Evolutionary conservation across 2,113 vertebrate genomes (phyloP).

Genomic region (Cyprinodon brontotheroides): DNA sequence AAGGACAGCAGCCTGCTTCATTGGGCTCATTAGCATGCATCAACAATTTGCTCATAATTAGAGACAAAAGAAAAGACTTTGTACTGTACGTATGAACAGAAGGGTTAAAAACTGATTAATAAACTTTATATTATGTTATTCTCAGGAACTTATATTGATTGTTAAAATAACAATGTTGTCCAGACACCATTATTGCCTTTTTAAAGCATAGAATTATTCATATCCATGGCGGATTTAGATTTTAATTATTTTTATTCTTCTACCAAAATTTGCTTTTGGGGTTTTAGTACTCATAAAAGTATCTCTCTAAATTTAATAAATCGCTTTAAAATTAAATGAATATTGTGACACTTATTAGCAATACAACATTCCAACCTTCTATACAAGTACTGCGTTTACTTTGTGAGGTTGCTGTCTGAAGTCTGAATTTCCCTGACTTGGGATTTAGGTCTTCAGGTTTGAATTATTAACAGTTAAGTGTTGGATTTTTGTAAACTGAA

Average conservation of each 20-base stretch:
- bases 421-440: too few relatives aligned
- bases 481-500: too few relatives aligned
- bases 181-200: not conserved
- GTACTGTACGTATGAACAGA: not conserved
- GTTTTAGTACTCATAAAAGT: not conserved
- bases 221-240: not conserved
- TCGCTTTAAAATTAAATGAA: too few relatives aligned
- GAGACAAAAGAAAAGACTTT: slow-evolving; percentile 19
- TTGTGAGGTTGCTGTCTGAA: too few relatives aligned
- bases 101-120: not conserved
- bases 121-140: not conserved
- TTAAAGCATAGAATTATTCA: not conserved
- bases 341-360: too few relatives aligned
- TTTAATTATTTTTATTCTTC: not conserved
- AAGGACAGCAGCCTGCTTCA: slow-evolving; percentile 54
- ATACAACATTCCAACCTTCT: too few relatives aligned
- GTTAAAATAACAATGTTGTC: not conserved
- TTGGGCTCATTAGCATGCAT: slow-evolving; percentile 47
- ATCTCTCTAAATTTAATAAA: not conserved
- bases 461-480: too few relatives aligned
- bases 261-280: not conserved
- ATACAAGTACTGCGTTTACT: too few relatives aligned
- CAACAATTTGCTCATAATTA: slow-evolving; percentile 55
- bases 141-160: too few relatives aligned
- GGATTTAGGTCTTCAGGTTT: too few relatives aligned